These are phyloP conservation scores for Agonum fuliginosum DNA, from an alignment of 2,888 invertebrate species.

Conservation along the genomic window DNA sequence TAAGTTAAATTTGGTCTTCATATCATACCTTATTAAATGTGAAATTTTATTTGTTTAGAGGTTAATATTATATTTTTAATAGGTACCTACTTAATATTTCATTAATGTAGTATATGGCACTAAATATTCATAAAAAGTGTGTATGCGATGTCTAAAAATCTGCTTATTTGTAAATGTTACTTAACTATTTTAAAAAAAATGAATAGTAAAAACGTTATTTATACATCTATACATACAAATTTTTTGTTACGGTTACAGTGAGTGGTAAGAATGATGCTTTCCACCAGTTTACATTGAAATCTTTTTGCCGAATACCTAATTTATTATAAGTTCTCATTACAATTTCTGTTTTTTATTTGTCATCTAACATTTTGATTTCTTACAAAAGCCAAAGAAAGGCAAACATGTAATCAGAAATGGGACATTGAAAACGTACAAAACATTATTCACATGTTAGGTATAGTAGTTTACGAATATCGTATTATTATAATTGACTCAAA, in stretches of 20 bases:
- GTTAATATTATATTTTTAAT: neutral
- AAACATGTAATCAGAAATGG: neutral
- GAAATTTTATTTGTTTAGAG: too few species aligned
- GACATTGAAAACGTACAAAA: constrained; percentile 7
- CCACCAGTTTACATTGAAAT: neutral
- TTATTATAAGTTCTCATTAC: neutral
- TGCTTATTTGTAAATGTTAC: neutral
- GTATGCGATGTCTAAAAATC: neutral
- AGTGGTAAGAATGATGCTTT: too few species aligned
- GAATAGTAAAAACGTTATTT: neutral
- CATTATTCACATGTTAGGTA: neutral
- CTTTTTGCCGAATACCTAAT: neutral
- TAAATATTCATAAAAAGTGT: neutral
- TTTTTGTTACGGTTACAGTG: neutral
- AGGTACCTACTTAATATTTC: too few species aligned
- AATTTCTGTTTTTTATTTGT: neutral
- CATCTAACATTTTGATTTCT: neutral
- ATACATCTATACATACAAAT: neutral
- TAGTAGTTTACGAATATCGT: neutral
- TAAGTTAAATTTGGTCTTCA: too few species aligned
- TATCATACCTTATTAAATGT: neutral
- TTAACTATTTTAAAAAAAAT: constrained; percentile 3
- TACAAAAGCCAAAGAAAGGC: neutral
- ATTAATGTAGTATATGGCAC: neutral
- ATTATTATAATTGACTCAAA: constrained; percentile 11